Evolutionary conservation across 2,797 vertebrate species (phyloP), one percentile per base, ranked within the genome.

Genomic region (Huso huso): DNA sequence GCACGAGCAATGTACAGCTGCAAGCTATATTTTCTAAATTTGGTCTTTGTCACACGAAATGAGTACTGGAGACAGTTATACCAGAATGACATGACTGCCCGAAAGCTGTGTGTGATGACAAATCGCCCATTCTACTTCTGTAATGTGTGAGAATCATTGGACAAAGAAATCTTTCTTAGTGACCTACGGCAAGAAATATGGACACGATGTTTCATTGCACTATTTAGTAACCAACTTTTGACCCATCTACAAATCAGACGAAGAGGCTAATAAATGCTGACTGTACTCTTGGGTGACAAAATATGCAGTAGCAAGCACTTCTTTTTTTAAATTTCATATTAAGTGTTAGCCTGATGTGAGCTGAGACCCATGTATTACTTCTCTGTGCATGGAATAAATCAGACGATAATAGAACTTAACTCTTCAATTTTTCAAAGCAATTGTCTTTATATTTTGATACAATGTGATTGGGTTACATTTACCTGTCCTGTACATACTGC

Each of bases 351-450:
- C 71, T 13, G 70, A 74, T 73, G 70, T 63, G 67, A 73, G 73
- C 68, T 78, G 71, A 77, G 78, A 81, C 74, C 76, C 79, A 81
- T 76, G 75, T 68, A 68, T 75, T 81, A 78, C 67, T 67, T 77
- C 68, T 76, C 71, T 9, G 18, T 15, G 3, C 70, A 60, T 18
- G 15, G 66, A 75, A 78, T 79, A 80, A 81, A 83, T 83, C 76
- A 85, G 64, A 70, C 62, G 37, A 66, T 68, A 66, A 63, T 51
- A 58, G 18, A 63, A 51, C 68, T 60, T 61, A 61, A 55, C 65
- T 64, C 51, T 9, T 62, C 23, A 53, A 67, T 66, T 61, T 67
- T 52, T 75, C 72, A 80, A 66, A 67, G 74, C 66, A 66, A 71
- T 66, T 50, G 58, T 75, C 82, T 81, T 72, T 55, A 70, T 70